A percentile compares a stretch with the other conserved stretches of the same genome.
Evolutionary conservation across 2,888 invertebrate species (phyloP).

Genomic region (Drosophila borborema): DNA sequence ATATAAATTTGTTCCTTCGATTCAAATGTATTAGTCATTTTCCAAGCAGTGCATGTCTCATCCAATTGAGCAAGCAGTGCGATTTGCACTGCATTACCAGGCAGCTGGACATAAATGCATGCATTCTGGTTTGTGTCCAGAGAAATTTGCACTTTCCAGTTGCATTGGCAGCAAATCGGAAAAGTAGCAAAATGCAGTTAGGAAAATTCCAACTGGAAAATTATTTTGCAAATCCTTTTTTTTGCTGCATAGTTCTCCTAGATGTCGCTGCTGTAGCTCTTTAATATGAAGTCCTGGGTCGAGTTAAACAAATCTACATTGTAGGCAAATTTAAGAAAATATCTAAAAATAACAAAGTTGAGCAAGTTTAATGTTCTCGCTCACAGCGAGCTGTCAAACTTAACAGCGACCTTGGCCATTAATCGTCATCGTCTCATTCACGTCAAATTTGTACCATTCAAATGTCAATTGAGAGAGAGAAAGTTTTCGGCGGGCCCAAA

Average conservation of each 20-base stretch:
- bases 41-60: slow-evolving; percentile 36
- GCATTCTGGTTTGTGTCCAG: slow-evolving; percentile 65
- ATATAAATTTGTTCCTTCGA: not conserved
- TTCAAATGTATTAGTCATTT: not conserved
- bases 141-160: slow-evolving; percentile 46
- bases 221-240: not conserved
- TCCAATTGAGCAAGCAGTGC: slow-evolving; percentile 53
- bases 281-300: not conserved
- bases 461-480: slow-evolving; percentile 70
- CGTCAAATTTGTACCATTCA: slow-evolving; percentile 76
- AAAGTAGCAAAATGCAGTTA: slow-evolving; percentile 6
- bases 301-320: slow-evolving; percentile 21
- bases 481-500: slow-evolving; percentile 59
- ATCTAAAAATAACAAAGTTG: slow-evolving; percentile 10
- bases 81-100: slow-evolving; percentile 41
- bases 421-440: slow-evolving; percentile 73
- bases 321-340: slow-evolving; percentile 10
- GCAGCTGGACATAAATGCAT: slow-evolving; percentile 23
- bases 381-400: slow-evolving; percentile 59
- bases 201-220: slow-evolving; percentile 36
- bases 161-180: slow-evolving; percentile 32
- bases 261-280: slow-evolving; percentile 42
- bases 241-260: slow-evolving; percentile 1
- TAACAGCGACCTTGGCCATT: slow-evolving; percentile 82
- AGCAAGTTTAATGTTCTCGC: slow-evolving; percentile 15